phyloP scores from a whole-genome alignment of 2,797 vertebrate species.

The Vultur gryphus region DNA sequence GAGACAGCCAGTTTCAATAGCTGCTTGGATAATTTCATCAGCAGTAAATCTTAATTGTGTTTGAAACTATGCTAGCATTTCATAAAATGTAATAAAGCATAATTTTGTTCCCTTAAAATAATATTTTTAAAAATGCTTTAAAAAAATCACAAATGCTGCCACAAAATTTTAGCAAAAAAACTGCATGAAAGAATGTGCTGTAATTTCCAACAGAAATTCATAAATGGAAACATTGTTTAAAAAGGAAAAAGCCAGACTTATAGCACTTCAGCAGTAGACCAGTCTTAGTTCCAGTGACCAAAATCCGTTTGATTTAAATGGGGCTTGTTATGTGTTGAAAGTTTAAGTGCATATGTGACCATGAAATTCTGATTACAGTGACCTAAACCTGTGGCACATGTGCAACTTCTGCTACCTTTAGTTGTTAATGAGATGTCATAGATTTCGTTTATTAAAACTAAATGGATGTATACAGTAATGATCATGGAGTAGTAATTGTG shows the following conservation, averaged over 20 bases:
- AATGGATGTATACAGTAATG: background rate
- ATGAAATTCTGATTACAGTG: background rate
- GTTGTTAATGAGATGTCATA: background rate
- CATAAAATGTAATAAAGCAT: background rate
- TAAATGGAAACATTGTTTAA: background rate
- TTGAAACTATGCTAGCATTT: background rate
- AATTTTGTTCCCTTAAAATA: background rate
- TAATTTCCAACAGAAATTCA: background rate
- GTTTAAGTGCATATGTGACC: background rate
- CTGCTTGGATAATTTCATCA: background rate
- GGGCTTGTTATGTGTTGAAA: background rate
- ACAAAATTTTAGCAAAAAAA: background rate
- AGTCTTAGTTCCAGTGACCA: background rate
- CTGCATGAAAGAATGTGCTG: background rate
- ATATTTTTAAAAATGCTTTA: background rate
- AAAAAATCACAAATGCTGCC: background rate
- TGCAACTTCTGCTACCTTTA: background rate
- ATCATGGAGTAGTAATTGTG: background rate
- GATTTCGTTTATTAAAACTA: background rate
- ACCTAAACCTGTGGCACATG: background rate
- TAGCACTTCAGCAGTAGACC: background rate
- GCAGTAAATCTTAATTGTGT: background rate
- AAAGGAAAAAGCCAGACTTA: background rate
- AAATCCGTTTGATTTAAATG: background rate
- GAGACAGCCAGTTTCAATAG: background rate